A percentile compares a stretch with the other conserved stretches of the same genome.
These are phyloP conservation scores for Erpetoichthys calabaricus DNA, from an alignment of 2,797 vertebrate species.

Conservation along the genomic window DNA sequence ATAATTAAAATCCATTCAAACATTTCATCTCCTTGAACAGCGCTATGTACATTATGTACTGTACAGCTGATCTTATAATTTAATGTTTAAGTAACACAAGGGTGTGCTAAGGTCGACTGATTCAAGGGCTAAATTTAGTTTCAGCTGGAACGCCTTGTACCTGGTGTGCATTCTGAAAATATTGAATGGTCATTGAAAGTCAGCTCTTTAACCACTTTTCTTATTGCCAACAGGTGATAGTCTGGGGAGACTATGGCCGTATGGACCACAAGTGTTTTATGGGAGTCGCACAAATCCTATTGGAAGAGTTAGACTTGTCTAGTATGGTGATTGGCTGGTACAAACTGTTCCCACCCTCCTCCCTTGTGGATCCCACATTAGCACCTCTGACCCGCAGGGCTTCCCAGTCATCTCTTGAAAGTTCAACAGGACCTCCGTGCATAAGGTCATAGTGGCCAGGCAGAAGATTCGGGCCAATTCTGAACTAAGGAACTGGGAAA, in stretches of 20 bases:
- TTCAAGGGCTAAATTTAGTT: too few species aligned
- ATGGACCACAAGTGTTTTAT: constrained; percentile 99
- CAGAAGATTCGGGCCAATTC: constrained; percentile 39
- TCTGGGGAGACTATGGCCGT: constrained; percentile 95
- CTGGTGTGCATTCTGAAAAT: too few species aligned
- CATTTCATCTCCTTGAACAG: too few species aligned
- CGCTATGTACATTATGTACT: too few species aligned
- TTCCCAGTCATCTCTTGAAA: constrained; percentile 92
- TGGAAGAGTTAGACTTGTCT: constrained; percentile 94
- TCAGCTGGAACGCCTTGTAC: too few species aligned
- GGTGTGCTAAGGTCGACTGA: too few species aligned
- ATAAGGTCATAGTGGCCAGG: constrained; percentile 76
- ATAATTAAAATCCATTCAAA: too few species aligned
- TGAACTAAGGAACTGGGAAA: constrained; percentile 50
- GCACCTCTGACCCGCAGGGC: constrained; percentile 86
- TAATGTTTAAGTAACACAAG: too few species aligned
- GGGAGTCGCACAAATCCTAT: constrained; percentile 94
- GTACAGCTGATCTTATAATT: too few species aligned
- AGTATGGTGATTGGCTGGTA: constrained; percentile 98
- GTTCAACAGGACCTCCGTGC: constrained; percentile 78
- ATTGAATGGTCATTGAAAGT: too few species aligned
- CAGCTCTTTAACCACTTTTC: too few species aligned
- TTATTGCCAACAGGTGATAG: constrained; percentile 66
- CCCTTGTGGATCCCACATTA: constrained; percentile 89
- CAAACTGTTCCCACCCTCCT: constrained; percentile 94